Evolutionary conservation across 2,797 vertebrate genomes (phyloP).

Genomic region (Prionace glauca): DNA sequence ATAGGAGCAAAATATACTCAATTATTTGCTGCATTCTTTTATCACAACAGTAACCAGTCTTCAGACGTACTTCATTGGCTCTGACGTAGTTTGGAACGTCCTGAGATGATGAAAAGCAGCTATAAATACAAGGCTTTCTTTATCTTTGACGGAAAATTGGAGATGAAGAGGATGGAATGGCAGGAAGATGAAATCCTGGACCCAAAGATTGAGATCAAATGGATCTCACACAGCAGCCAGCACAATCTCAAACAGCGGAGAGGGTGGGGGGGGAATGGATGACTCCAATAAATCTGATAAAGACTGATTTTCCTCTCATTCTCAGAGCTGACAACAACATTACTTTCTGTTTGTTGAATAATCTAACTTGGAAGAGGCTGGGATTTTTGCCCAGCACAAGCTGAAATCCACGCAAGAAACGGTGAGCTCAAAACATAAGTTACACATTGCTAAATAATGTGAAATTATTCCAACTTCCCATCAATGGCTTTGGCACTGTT

Average conservation of each 20-base stretch:
- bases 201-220: not conserved
- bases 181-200: not conserved
- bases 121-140: not conserved
- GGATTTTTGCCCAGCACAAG: not conserved
- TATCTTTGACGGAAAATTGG: not conserved
- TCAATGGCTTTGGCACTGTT: slow-evolving; percentile 24
- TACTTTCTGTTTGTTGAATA: not conserved
- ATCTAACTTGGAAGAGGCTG: not conserved
- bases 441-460: slow-evolving; percentile 13
- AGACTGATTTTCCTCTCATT: not conserved
- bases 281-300: not conserved
- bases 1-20: not conserved
- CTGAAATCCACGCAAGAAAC: not conserved
- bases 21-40: not conserved
- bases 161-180: not conserved
- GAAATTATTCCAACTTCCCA: slow-evolving; percentile 18
- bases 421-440: not conserved
- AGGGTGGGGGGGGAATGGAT: not conserved
- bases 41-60: not conserved
- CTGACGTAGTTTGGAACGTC: not conserved
- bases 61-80: not conserved
- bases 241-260: not conserved
- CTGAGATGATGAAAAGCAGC: not conserved
- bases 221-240: not conserved
- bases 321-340: not conserved